Base-by-base conservation (phyloP, 2,113 vertebrate genomes). In the Grallaria varia region DNA sequence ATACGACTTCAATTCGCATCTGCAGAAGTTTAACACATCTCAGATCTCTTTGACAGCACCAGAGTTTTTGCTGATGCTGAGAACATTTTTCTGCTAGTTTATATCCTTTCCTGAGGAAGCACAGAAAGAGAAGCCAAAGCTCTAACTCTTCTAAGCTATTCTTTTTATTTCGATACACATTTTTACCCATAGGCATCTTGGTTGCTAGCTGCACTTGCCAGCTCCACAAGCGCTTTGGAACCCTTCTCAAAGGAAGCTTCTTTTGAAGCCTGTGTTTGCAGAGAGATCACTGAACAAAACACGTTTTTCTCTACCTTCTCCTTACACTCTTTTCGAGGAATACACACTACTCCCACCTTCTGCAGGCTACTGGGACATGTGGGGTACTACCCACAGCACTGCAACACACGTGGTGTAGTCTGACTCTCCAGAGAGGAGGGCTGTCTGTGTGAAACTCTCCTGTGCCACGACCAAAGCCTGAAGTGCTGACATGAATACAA, bases 31-130 rank as follows among this genome's bases (percentile, higher is more conserved):
- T 94, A 93, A 90, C 69, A 86, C 66, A 63, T 82, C 45, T 91
- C 87, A 94, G 94, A 89, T 91, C 86, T 95, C 95, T 92, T 22
- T 94, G 91, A 96, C 88, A 91, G 68, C 69, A 44, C 40, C 45
- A 45, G 52, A 67, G 40, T 74, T 96, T 95, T 60, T 94, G 90
- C 80, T 85, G 89, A 95, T 96, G 80, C 59, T 4, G 31, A 83
- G 84, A 92, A 91, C 45, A 84, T 93, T 94, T 95, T 89, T 63
- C 35, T 92, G 63, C 63, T 84, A 87, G 77, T 77, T 90, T 86
- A 89, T 84, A 87, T 69, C 55, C 35, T 91, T 97, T 94, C 84
- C 66, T 40, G 47, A 87, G 72, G 63, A 96, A 93, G 90, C 9
- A 55, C 21, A 72, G 84, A 75, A 96, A 87, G 35, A 86, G 72